Base-by-base conservation (phyloP, 2,888 invertebrate genomes). In the Periphyllus acericola region DNA sequence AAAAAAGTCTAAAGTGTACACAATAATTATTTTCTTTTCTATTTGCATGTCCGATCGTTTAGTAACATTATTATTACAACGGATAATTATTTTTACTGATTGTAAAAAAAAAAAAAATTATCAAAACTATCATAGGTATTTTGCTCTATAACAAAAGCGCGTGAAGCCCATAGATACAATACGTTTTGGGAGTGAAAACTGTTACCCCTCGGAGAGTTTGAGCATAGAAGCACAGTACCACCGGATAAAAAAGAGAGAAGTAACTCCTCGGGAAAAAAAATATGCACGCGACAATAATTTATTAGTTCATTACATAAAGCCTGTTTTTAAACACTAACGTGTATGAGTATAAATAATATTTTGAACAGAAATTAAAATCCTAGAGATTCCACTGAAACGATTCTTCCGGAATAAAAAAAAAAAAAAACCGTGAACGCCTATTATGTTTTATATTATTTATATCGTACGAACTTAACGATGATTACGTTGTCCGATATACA, bases 271-370 rank as follows among this genome's bases (percentile, higher is more conserved):
- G 14, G 29, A 3, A 21, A 36, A 71, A 80, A 80, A 86, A 71
- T 14, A 72, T 68, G n/a, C 68, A 79, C 36, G 71, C 72, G 6
- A 29, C 79, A 55, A 86, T 79, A 79, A 80, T 72, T 86, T 86
- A 86, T 79, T 80, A 86, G 72, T 40, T 83, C 55, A n/a, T n/a
- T n/a, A n/a, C n/a, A n/a, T n/a, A n/a, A 84, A 84, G 84, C 66
- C 66, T 66, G 75, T 75, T 75, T 74, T 81, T 66, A 2, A 66
- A 66, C 21, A 80, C 25, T 11, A 72, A 72, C 52, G 32, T 82
- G 52, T 74, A 74, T 21, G 11, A 36, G 5, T 34, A 46, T 34
- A 19, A 55, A 46, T 83, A 29, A 52, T 60, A 36, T 29, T 25
- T 29, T 60, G 75, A 83, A 83, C 25, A 36, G 34, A 36, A 75